Conservation (phyloP, 2,113 vertebrate genomes). For the Morone chrysops region DNA sequence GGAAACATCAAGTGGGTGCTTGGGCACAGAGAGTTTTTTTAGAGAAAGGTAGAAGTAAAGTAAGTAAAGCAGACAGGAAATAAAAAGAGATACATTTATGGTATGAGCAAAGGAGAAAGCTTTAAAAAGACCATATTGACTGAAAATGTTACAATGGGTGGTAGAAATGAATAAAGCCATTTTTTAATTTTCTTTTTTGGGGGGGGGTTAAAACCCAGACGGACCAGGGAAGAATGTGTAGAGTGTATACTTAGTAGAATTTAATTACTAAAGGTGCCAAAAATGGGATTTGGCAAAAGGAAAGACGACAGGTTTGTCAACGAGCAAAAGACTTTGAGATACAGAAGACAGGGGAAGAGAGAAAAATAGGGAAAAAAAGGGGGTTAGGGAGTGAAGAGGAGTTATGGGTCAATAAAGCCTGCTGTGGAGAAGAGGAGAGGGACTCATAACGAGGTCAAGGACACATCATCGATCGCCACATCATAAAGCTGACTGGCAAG, state of each 20-base stretch:
- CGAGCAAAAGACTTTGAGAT: constrained; percentile 30
- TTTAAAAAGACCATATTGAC: constrained; percentile 28
- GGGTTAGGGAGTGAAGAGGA: constrained; percentile 53
- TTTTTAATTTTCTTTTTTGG: not conserved
- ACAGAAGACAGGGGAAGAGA: constrained; percentile 17
- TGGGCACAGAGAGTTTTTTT: not conserved
- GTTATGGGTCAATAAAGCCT: constrained; percentile 80
- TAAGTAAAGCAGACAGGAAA: constrained; percentile 15
- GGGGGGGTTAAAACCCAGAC: not conserved
- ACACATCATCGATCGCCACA: constrained; percentile 75
- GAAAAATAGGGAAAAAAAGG: constrained; percentile 16
- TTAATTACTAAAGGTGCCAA: constrained; percentile 48
- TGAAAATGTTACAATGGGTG: constrained; percentile 9
- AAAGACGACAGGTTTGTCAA: constrained; percentile 33
- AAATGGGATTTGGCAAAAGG: constrained; percentile 44
- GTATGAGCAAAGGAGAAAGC: constrained; percentile 24
- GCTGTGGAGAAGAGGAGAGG: constrained; percentile 66
- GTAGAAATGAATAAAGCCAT: not conserved
- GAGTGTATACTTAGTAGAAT: constrained; percentile 23
- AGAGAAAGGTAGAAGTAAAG: not conserved
- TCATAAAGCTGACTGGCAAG: constrained; percentile 75
- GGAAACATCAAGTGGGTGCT: constrained; percentile 43
- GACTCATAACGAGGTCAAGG: constrained; percentile 82
- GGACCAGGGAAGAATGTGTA: constrained; percentile 21
- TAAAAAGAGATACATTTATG: constrained; percentile 13